Evolutionary conservation across 1,140 invertebrate species (phyloP), one percentile per base, ranked within the genome.

Genomic region (Pseudomyrmex cubaensis): DNA sequence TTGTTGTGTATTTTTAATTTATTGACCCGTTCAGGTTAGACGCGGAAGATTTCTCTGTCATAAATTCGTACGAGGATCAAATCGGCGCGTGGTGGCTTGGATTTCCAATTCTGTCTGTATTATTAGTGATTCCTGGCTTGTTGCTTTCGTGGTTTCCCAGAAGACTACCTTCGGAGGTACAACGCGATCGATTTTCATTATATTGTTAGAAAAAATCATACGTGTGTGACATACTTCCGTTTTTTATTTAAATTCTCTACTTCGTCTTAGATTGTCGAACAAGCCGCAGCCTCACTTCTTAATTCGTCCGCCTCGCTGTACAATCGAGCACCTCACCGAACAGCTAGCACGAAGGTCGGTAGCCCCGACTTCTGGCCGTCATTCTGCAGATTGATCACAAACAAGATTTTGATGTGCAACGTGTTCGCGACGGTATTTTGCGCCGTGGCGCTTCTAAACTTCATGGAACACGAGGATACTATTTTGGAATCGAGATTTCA

Each of bases 401-500:
- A 96, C 80, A 95, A 94, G 87, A 94, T 96, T 82, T 89, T 96
- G 0, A 93, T 96, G 67, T 93, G 95, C 48, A 96, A 96, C 85
- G 93, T 95, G 56, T 48, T 96, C 2, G 95, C 95, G 10, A 91
- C 94, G 9, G 93, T 95, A 61, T 95, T 96, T 74, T 95, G 96
- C 83, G 92, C 95, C 77, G 95, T 94, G 74, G 96, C 95, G 1
- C 63, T 95, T 9, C 80, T 95, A 1, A 96, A 96, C 91, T 96
- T 95, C 74, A 85, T 91, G 1, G 85, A 92, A 9, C 94, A 95
- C 72, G 95, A 96, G 91, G 94, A 96, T 82, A 92, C 94, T 22
- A 96, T 95, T 84, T 91, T 96, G 74, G 95, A 96, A 88, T 94
- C 96, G 1, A 94, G 95, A 84, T 95, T 96, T 93, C 96, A 95